Percentiles rank a stretch among this genome's conserved stretches.
Conservation (phyloP, 2,797 vertebrate species). For the Pseudochaenichthys georgianus region DNA sequence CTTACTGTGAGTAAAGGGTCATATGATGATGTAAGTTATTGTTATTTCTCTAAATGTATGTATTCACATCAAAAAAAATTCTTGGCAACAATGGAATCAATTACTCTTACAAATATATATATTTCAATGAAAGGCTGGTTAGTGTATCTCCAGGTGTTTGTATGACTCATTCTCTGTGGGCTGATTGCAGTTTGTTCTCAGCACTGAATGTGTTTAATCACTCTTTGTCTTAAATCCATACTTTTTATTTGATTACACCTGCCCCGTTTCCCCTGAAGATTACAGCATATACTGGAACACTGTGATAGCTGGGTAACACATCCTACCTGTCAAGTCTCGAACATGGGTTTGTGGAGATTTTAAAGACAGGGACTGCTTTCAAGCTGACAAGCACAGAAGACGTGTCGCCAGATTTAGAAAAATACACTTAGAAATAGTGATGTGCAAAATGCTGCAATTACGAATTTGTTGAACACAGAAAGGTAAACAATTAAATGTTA, state of each 20-base stretch:
- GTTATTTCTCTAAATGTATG: background rate
- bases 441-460: background rate
- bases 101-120: slow-evolving; percentile 2
- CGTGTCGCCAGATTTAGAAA: background rate
- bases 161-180: slow-evolving; percentile 26
- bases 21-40: background rate
- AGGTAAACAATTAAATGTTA: background rate
- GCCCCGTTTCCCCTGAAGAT: background rate
- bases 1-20: background rate
- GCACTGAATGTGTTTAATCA: slow-evolving; percentile 5
- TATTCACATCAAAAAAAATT: background rate
- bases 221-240: background rate
- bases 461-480: background rate
- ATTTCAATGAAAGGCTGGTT: slow-evolving; percentile 9
- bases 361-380: background rate
- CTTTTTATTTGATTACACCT: background rate
- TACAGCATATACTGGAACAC: background rate
- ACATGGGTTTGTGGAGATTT: background rate
- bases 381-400: background rate
- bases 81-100: background rate
- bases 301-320: background rate
- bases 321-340: background rate
- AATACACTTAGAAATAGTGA: background rate
- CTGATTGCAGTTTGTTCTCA: slow-evolving; percentile 17
- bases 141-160: slow-evolving; percentile 8